Conservation (phyloP, 2,888 invertebrate genomes). For the Patella caerulea region DNA sequence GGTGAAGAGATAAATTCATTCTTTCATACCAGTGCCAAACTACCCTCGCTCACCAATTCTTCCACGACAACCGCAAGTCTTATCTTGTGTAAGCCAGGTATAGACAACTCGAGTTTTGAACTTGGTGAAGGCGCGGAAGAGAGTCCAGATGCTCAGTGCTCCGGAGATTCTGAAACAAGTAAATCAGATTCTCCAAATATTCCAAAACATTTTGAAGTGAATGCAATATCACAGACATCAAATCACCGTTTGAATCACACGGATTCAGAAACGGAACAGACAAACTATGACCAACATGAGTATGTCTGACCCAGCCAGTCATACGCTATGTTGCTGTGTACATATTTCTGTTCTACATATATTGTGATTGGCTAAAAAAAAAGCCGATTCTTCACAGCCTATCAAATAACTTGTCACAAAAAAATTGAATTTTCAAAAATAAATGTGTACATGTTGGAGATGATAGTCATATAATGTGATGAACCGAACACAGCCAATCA, state of each 20-base stretch:
- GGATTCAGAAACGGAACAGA: conserved; percentile 14
- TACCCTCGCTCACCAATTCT: conserved; percentile 6
- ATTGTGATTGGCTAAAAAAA: no score
- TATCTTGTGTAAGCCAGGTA: conserved; percentile 35
- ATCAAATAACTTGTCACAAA: no score
- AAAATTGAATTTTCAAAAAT: no score
- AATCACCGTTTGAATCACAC: background rate
- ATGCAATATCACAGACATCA: conserved; percentile 14
- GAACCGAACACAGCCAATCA: no score
- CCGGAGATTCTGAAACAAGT: conserved; percentile 10
- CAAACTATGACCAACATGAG: conserved; percentile 22
- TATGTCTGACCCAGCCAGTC: conserved; percentile 18
- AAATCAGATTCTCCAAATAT: conserved; percentile 19
- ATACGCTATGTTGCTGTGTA: background rate
- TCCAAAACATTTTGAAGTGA: conserved; percentile 16
- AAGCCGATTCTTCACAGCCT: no score
- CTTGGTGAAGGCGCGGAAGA: conserved; percentile 35
- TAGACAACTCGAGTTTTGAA: conserved; percentile 49
- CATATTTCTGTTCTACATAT: no score
- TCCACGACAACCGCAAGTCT: background rate
- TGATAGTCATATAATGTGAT: no score
- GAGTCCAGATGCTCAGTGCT: conserved; percentile 8
- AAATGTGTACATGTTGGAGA: no score
- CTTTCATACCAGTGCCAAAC: conserved; percentile 15
- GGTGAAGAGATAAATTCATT: conserved; percentile 12